Percentiles rank a stretch among this genome's conserved stretches.
phyloP scores from a whole-genome alignment of 2,113 vertebrate genomes.

The Scomber japonicus region DNA sequence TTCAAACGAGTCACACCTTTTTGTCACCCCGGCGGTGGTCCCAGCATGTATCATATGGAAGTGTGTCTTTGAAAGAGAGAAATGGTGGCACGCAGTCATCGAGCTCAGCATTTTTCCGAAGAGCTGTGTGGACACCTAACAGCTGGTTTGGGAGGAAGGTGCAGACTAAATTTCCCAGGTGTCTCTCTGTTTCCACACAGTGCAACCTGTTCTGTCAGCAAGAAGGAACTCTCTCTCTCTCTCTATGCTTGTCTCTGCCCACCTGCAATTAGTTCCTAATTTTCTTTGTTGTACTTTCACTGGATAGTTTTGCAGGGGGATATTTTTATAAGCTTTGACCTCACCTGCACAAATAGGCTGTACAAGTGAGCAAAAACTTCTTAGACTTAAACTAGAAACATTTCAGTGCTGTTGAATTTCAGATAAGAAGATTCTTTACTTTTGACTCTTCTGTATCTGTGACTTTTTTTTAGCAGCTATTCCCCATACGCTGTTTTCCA shows the following conservation, averaged over 20 bases:
- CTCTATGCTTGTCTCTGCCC: conserved; percentile 6
- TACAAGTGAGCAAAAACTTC: not conserved
- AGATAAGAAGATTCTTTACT: conserved; percentile 7
- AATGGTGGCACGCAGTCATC: not conserved
- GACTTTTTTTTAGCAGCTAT: conserved; percentile 23
- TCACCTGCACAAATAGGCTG: not conserved
- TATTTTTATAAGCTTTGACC: not conserved
- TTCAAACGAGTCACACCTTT: conserved; percentile 28
- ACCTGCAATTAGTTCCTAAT: conserved; percentile 16
- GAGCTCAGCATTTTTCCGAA: conserved; percentile 48
- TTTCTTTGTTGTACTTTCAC: conserved; percentile 26
- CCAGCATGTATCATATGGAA: conserved; percentile 11
- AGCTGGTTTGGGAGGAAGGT: conserved; percentile 64
- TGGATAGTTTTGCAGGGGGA: not conserved
- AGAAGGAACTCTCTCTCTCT: conserved; percentile 2
- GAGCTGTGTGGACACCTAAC: conserved; percentile 56
- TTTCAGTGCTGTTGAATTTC: not conserved
- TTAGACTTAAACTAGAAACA: not conserved
- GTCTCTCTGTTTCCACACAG: conserved; percentile 60
- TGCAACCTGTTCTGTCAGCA: conserved; percentile 60
- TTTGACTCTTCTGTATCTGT: not conserved
- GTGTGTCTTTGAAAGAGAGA: not conserved
- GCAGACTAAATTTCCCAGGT: conserved; percentile 72
- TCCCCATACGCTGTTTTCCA: conserved; percentile 14
- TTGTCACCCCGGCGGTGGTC: conserved; percentile 21